A percentile compares a stretch with the other conserved stretches of the same genome.
Evolutionary conservation across 2,113 vertebrate species (phyloP).

Genomic region (Esox niger): DNA sequence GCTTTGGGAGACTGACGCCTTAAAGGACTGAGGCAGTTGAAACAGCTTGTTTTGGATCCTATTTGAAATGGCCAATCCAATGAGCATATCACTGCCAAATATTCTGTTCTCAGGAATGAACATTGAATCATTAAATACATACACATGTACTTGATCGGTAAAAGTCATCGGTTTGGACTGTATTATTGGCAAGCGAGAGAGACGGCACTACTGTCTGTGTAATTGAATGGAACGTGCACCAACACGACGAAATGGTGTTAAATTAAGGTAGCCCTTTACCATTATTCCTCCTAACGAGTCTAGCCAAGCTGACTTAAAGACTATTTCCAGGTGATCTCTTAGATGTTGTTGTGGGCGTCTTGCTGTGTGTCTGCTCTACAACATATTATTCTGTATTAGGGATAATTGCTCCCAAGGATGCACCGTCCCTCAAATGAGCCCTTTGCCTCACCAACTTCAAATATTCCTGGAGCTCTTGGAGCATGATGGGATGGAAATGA

Average conservation of each 20-base stretch:
- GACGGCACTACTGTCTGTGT: too few relatives aligned
- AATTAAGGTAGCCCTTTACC: constrained; percentile 1
- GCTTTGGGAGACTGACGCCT: constrained; percentile 31
- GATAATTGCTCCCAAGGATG: constrained; percentile 48
- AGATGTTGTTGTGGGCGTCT: neutral
- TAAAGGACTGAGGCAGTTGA: neutral
- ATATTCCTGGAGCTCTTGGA: constrained; percentile 43
- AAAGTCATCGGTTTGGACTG: too few relatives aligned
- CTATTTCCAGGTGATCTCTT: constrained; percentile 24
- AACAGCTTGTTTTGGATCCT: neutral
- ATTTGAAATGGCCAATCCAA: too few relatives aligned
- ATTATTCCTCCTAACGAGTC: neutral
- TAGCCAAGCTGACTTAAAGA: constrained; percentile 40
- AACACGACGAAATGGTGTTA: neutral
- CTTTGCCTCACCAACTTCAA: constrained; percentile 21
- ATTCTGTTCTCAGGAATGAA: too few relatives aligned
- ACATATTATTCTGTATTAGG: constrained; percentile 44
- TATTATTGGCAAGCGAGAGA: too few relatives aligned
- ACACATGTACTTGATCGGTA: too few relatives aligned
- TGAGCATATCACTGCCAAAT: too few relatives aligned
- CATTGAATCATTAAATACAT: too few relatives aligned
- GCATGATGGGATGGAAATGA: constrained; percentile 60
- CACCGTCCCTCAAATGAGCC: constrained; percentile 15
- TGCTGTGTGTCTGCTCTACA: constrained; percentile 38
- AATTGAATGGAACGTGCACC: too few relatives aligned